Evolutionary conservation across 1,140 invertebrate species (phyloP).

Genomic region (Leptinotarsa undecemlineata): DNA sequence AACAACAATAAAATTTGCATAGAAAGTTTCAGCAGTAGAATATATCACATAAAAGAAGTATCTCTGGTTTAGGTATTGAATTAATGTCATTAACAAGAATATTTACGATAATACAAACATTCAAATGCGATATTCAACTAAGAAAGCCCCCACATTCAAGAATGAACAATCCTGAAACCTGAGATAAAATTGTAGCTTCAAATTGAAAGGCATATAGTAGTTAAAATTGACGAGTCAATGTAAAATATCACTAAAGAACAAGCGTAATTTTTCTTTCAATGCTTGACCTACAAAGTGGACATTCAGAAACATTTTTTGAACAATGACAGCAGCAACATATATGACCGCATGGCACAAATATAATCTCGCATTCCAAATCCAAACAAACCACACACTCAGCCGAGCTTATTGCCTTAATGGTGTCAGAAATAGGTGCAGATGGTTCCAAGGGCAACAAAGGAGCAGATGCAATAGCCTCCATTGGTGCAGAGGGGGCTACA

Average conservation of each 20-base stretch:
- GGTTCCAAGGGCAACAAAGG: conserved; percentile 53
- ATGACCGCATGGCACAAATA: conserved; percentile 86
- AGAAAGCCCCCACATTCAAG: too few relatives aligned
- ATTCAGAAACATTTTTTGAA: conserved; percentile 63
- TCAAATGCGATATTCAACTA: too few relatives aligned
- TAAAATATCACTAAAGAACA: conserved; percentile 1
- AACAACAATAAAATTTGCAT: too few relatives aligned
- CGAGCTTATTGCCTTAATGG: conserved; percentile 43
- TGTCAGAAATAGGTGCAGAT: conserved; percentile 55
- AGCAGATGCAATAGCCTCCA: conserved; percentile 45
- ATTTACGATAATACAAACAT: too few relatives aligned
- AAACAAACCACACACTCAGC: conserved; percentile 83
- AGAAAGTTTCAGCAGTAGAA: too few relatives aligned
- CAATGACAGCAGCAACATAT: conserved; percentile 78
- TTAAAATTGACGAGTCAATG: too few relatives aligned
- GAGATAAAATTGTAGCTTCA: too few relatives aligned
- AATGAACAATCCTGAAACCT: too few relatives aligned
- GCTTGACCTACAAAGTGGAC: conserved; percentile 75
- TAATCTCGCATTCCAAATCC: conserved; percentile 71
- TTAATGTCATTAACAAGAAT: too few relatives aligned
- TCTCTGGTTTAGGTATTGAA: too few relatives aligned
- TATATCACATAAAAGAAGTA: too few relatives aligned
- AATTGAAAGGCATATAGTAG: too few relatives aligned
- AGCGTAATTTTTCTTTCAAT: conserved; percentile 69
- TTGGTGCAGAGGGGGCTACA: conserved; percentile 31